Base-by-base conservation (phyloP, 2,113 vertebrate genomes). In the Pachyramphus minor region DNA sequence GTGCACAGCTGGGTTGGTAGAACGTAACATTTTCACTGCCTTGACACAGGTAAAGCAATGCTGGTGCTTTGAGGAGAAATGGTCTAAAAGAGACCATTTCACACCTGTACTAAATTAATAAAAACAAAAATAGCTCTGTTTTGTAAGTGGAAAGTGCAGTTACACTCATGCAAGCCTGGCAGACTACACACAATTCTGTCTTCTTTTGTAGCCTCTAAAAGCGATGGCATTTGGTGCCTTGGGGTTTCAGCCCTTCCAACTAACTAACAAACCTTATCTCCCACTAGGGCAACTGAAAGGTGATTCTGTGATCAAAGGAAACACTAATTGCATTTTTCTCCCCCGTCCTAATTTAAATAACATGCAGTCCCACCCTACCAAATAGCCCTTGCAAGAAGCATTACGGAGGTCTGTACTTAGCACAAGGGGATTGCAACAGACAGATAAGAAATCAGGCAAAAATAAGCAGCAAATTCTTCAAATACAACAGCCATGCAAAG, bases 231-330 rank as follows among this genome's bases (percentile, higher is more conserved):
- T 58, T 83, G 50, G 23, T 91, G 41, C 50, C 85, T 69, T 83
- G 72, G 63, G 72, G 45, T 56, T 91, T 92, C 90, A 88, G 41
- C 50, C 68, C 59, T 74, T 74, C 74, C 52, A 92, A 73, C 92
- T 90, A 93, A 77, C n/a, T 58, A 92, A 83, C 7, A 18, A 92
- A 86, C 45, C 88, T 88, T 84, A 41, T 80, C 75, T 95, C 63
- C 75, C 67, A 45, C 50, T 73, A 45, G 25, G 80, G 63, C 55
- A 76, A 92, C 67, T 42, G 59, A 67, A 69, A 83, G 75, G 72
- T 80, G 82, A 73, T 60, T 64, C 67, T 83, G 28, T 83, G 85
- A 77, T 85, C 75, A 69, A 68, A 86, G 39, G 30, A 93, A 94
- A 49, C n/a, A 74, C 31, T 73, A 69, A 85, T 50, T 85, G 53